Conservation (phyloP, 2,888 invertebrate genomes). For the Gastracanthus pulcherrimus region DNA sequence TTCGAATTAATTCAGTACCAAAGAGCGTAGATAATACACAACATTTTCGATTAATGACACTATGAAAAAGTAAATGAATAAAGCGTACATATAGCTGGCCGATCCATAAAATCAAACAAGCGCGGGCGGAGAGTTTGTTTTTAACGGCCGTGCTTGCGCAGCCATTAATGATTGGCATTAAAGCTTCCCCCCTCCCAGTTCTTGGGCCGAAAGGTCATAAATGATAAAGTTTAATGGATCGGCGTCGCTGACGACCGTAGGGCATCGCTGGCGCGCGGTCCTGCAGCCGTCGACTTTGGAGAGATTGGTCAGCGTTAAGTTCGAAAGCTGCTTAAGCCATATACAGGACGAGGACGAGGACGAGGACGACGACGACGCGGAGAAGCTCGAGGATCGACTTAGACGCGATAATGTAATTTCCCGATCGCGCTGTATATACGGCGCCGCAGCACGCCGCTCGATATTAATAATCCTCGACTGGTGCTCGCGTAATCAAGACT, state of each 20-base stretch:
- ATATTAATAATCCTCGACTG: slow-evolving; percentile 57
- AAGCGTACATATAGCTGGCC: not conserved
- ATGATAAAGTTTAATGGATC: slow-evolving; percentile 54
- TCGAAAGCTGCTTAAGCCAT: slow-evolving; percentile 50
- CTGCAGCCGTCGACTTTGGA: not conserved
- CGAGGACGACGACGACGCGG: not conserved
- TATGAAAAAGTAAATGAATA: slow-evolving; percentile 29
- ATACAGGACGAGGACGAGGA: not conserved
- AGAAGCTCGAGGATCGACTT: slow-evolving; percentile 43
- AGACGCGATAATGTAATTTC: slow-evolving; percentile 56
- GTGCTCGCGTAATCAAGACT: slow-evolving; percentile 46
- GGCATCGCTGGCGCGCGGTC: not conserved
- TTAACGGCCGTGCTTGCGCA: slow-evolving; percentile 5
- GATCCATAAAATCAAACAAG: slow-evolving; percentile 16
- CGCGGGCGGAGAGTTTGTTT: slow-evolving; percentile 13
- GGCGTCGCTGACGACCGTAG: not conserved
- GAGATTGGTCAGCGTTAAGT: slow-evolving; percentile 44
- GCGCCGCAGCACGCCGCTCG: not conserved
- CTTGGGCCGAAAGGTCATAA: slow-evolving; percentile 16
- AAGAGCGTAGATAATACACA: not conserved
- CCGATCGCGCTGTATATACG: slow-evolving; percentile 26
- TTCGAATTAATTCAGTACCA: not conserved
- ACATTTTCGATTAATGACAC: slow-evolving; percentile 26
- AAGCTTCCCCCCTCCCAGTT: not conserved
- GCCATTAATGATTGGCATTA: slow-evolving; percentile 34